Percentiles rank a stretch among this genome's conserved stretches.
phyloP scores from a whole-genome alignment of 2,113 vertebrate species.

The Pollimyrus isidori region DNA sequence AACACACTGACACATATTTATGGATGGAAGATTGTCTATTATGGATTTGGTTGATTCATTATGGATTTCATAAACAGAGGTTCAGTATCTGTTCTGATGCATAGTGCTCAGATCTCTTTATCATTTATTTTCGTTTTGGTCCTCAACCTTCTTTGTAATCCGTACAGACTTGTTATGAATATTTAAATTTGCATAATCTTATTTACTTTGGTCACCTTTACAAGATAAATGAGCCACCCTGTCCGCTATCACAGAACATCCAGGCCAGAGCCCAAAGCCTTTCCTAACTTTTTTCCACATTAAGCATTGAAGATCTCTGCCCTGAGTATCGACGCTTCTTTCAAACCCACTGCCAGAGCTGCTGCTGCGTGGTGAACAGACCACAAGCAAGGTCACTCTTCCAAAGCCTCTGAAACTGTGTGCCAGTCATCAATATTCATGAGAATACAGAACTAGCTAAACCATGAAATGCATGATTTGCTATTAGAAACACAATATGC shows the following conservation, averaged over 20 bases:
- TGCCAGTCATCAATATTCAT: not conserved
- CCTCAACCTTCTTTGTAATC: not conserved
- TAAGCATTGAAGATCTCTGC: not conserved
- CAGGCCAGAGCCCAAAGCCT: not conserved
- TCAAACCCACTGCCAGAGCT: not conserved
- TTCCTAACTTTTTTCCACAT: not conserved
- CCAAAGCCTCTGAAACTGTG: not conserved
- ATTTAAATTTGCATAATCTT: not conserved
- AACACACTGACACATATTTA: constrained; percentile 9
- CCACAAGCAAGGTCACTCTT: not conserved
- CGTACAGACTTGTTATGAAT: not conserved
- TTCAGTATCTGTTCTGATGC: not conserved
- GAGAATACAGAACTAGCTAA: not conserved
- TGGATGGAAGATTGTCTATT: not conserved
- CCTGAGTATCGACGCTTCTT: not conserved
- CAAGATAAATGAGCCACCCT: not conserved
- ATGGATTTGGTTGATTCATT: not conserved
- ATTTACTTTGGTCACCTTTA: not conserved
- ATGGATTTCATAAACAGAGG: not conserved
- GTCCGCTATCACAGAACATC: not conserved
- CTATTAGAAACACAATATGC: not conserved
- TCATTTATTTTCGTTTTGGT: not conserved
- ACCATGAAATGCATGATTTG: not conserved
- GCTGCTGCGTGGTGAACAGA: not conserved
- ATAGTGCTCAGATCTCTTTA: not conserved